Percentiles rank a stretch among this genome's conserved stretches.
Evolutionary conservation across 2,888 invertebrate species (phyloP).

Genomic region (Iselma pallidipennis): DNA sequence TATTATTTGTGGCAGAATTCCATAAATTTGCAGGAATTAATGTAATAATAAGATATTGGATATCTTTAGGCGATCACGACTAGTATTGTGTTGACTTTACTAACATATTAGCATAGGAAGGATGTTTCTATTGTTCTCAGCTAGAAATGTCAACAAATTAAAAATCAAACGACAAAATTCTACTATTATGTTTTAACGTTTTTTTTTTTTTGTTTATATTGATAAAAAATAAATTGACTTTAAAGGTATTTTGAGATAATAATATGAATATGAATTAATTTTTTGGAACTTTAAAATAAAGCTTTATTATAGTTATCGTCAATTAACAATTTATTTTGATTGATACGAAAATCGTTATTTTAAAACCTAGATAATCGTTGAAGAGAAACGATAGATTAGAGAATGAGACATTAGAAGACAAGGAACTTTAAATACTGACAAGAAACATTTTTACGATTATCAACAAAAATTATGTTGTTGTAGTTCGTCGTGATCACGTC

Average conservation of each 20-base stretch:
- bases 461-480: background rate
- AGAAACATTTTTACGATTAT: background rate
- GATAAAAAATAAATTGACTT: background rate
- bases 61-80: slow-evolving; percentile 46
- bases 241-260: background rate
- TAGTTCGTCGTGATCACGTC: background rate
- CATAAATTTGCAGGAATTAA: slow-evolving; percentile 47
- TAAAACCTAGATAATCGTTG: background rate
- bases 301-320: too few relatives aligned
- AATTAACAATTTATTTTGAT: too few relatives aligned
- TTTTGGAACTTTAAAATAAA: too few relatives aligned
- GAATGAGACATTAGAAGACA: background rate
- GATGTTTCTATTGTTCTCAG: slow-evolving; percentile 20
- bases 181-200: background rate
- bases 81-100: slow-evolving; percentile 48
- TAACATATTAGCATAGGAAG: slow-evolving; percentile 43
- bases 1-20: slow-evolving; percentile 40
- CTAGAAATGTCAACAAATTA: background rate
- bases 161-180: background rate
- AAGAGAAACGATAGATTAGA: background rate
- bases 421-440: background rate
- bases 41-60: slow-evolving; percentile 45
- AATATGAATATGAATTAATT: too few relatives aligned
- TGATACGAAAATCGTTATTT: too few relatives aligned
- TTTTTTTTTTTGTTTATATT: background rate